These are phyloP conservation scores for Ennomos erosarius DNA, from an alignment of 2,888 invertebrate species.

Conservation along the genomic window DNA sequence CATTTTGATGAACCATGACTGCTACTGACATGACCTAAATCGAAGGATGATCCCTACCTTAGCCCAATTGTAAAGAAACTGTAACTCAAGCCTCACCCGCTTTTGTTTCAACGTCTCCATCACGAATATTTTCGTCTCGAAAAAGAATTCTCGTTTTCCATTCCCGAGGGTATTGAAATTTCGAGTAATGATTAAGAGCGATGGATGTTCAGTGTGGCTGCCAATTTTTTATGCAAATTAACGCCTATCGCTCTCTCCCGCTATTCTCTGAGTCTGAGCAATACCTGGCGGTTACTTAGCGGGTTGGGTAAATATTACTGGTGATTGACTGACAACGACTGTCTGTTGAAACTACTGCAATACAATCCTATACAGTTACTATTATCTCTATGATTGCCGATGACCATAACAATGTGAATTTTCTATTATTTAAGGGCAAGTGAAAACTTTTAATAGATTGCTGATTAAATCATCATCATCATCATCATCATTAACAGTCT, in stretches of 20 bases:
- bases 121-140: slow-evolving; percentile 22
- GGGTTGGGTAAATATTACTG: slow-evolving; percentile 4
- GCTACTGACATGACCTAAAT: no score
- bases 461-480: no score
- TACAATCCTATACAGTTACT: no score
- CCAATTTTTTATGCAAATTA: slow-evolving; percentile 63
- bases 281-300: slow-evolving; percentile 16
- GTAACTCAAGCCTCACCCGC: neutral
- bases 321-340: neutral
- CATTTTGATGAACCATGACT: no score
- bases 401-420: no score
- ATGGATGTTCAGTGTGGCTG: slow-evolving; percentile 50
- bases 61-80: neutral
- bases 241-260: slow-evolving; percentile 16
- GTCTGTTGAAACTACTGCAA: neutral
- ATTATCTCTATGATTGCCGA: no score
- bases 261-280: slow-evolving; percentile 14
- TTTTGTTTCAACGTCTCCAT: neutral
- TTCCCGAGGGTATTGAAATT: slow-evolving; percentile 48
- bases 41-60: no score
- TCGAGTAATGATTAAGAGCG: slow-evolving; percentile 57
- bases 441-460: no score
- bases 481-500: no score
- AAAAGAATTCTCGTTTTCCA: slow-evolving; percentile 38
- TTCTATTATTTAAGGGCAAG: no score